Evolutionary conservation across 2,888 invertebrate genomes (phyloP), one percentile per base, ranked within the genome.

Genomic region (Nomada ferruginata): DNA sequence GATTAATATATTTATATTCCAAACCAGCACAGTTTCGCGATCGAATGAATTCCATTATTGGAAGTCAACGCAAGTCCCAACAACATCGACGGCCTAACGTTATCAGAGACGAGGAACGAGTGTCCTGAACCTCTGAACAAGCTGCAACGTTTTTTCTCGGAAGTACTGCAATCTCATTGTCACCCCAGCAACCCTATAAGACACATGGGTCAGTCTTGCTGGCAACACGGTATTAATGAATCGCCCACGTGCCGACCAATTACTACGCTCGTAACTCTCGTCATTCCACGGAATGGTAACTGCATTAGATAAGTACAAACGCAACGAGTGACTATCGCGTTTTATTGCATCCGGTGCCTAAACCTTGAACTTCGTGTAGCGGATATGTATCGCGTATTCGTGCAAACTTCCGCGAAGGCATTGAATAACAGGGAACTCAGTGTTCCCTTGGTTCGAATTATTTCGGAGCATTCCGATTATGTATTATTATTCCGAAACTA

Each of bases 241-340:
- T 87, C 91, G 86, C 91, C 91, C 89, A 90, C 91, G 91, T 90
- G 88, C 88, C 88, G 63, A 82, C 80, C 89, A 88, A 89, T 91
- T 87, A 90, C 89, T 83, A 87, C 63, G 81, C 80, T 87, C 85
- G 85, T 89, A 79, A 87, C 74, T 83, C 83, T 85, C 87, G 85
- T 85, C 88, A 90, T 89, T 86, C 81, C 85, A 66, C 36, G 63
- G 75, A 82, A 76, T 80, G 69, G 78, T 78, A 65, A 77, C 77
- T 68, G 74, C 71, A 59, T 75, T 68, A 71, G 71, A 79, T 36
- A 36, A 79, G 55, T 70, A 44, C 61, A 61, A 69, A 69, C 47
- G 36, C 66, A 60, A 53, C 71, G 26, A 50, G 23, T 50, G 15
- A 74, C 61, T 59, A 53, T 47, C 29, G 52, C 42, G 44, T 75